Evolutionary conservation across 2,888 invertebrate genomes (phyloP), one percentile per base, ranked within the genome.

Genomic region (Idaea straminata): DNA sequence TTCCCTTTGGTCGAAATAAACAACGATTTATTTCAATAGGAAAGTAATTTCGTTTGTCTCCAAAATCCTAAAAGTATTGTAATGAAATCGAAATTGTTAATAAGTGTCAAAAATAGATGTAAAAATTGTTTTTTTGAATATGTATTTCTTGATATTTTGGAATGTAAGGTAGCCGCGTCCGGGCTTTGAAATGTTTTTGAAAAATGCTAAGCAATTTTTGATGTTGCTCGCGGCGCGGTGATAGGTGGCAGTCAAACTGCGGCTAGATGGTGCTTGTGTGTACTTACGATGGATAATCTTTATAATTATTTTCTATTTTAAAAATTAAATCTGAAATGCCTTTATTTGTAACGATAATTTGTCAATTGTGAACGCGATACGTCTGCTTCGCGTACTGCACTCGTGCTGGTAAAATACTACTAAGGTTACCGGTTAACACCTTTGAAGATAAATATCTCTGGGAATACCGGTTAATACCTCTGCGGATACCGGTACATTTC

Each of bases 271-370:
- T 92, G 91, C 91, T 91, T 85, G 88, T 81, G 82, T 86, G 91
- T 92, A 91, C 91, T 92, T 92, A 92, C 88, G 87, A 87, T 80
- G 89, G 89, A 88, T 88, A 86, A 77, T 82, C 81, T 83, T 74
- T 85, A 84, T 86, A 85, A 81, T 84, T 84, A 72, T 86, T 78
- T 85, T 82, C 80, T 84, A 82, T 81, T 81, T 77, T 78, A 79
- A 80, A 76, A 75, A 75, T 80, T 74, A 74, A 76, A 75, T 77
- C 80, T 82, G 75, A 74, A 78, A 74, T 81, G 83, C 83, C 83
- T 89, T 88, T 88, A 85, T 88, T 88, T 87, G 86, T 81, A 67
- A 47, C 13, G 47, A 47, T 47, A 47, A 47, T 47, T 62, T 62
- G 62, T 69, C 62, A 61, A 65, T 68, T 70, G 73, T 73, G 47